Base-by-base conservation (phyloP, 2,888 invertebrate genomes). In the Diploptera punctata region DNA sequence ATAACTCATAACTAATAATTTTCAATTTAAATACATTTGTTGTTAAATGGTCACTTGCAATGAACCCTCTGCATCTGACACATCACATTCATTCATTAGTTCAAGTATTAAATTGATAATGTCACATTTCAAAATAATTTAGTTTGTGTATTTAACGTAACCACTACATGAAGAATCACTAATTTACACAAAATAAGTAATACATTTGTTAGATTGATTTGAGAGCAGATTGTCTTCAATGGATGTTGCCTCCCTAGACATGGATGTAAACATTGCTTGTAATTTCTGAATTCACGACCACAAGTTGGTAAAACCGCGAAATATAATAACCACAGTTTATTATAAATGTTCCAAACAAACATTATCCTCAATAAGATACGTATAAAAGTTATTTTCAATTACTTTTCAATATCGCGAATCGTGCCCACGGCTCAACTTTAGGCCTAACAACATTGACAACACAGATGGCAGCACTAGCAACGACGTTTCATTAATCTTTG, bases 371-470 rank as follows among this genome's bases (percentile, higher is more conserved):
- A 21, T 33, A 49, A 70, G 43, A 38, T 60, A 43, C 60, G 61
- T 62, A 65, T 54, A 71, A 73, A 75, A 72, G 49, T 18, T 38
- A 67, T 67, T 61, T 67, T 73, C 33, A 67, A 67, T 49, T 49
- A 67, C 67, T 72, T 73, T 71, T 70, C 33, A 68, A 73, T 68
- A 70, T 69, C 52, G 69, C 70, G 52, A 75, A 65, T 74, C 60
- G 70, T 74, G 68, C 81, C 81, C 82, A 82, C 81, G 84, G 84
- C 84, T 84, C 85, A 85, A 85, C 65, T 85, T 85, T 85, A 85
- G 85, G 85, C 87, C 87, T 86, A 87, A 87, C 87, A 88, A 90
- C 88, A 90, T 91, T 91, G 91, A 91, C 91, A 91, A 89, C 89
- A 88, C 87, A 92, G 91, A 88, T 89, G 91, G 91, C 91, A 89